Conservation (phyloP, 2,113 vertebrate species). For the Benitochromis conjunctus region DNA sequence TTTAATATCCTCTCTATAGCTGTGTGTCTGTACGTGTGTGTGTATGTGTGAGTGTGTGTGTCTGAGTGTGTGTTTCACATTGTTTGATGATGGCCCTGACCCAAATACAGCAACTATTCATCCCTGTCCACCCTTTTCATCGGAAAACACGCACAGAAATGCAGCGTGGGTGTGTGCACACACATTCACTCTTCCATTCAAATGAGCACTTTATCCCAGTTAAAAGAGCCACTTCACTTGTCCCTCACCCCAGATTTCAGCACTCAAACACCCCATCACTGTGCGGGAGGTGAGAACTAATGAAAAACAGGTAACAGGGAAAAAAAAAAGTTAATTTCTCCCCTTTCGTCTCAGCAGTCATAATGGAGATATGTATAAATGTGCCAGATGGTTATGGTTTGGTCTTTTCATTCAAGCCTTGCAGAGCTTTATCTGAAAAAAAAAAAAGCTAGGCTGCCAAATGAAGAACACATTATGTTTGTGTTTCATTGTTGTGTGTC, state of each 20-base stretch:
- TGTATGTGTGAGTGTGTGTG: background rate
- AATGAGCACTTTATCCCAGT: slow-evolving; percentile 52
- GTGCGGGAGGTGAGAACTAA: slow-evolving; percentile 18
- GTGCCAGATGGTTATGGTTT: background rate
- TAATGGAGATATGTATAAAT: slow-evolving; percentile 15
- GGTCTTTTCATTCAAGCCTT: slow-evolving; percentile 4
- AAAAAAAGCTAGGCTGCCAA: background rate
- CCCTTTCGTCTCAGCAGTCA: slow-evolving; percentile 8
- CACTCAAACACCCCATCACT: slow-evolving; percentile 8
- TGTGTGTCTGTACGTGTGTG: background rate
- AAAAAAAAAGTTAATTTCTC: slow-evolving; percentile 5
- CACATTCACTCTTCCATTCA: slow-evolving; percentile 47
- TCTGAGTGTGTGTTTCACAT: background rate
- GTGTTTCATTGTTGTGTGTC: background rate
- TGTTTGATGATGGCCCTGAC: slow-evolving; percentile 45
- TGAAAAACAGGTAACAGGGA: background rate
- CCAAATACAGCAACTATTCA: slow-evolving; percentile 54
- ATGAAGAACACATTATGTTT: background rate
- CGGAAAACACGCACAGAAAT: background rate
- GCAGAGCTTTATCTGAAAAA: background rate
- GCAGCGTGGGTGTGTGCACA: background rate
- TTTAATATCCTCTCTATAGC: background rate
- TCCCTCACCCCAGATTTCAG: slow-evolving; percentile 37
- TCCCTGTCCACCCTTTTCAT: slow-evolving; percentile 34
- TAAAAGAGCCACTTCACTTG: slow-evolving; percentile 50